Conservation (phyloP, 2,888 invertebrate genomes). For the Pocota personata region DNA sequence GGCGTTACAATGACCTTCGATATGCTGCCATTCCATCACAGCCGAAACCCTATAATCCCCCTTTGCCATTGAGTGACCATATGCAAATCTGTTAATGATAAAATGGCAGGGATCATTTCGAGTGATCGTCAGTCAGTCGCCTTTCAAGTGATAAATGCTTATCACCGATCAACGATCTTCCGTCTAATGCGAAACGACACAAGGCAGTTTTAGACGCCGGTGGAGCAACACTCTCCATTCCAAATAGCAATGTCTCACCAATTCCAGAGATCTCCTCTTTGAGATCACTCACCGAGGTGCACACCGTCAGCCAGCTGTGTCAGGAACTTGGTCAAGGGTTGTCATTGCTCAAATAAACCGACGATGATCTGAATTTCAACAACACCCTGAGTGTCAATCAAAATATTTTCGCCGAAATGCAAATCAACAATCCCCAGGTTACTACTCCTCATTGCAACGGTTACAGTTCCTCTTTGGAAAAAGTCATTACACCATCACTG, state of each 20-base stretch:
- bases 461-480: slow-evolving; percentile 65
- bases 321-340: slow-evolving; percentile 89
- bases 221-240: slow-evolving; percentile 78
- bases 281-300: slow-evolving; percentile 79
- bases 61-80: slow-evolving; percentile 97
- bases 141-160: slow-evolving; percentile 97
- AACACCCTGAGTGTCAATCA: slow-evolving; percentile 84
- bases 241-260: slow-evolving; percentile 86
- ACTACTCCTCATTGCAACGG: slow-evolving; percentile 65
- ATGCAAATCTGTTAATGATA: slow-evolving; percentile 96
- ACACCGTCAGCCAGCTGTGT: slow-evolving; percentile 89
- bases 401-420: slow-evolving; percentile 83
- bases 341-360: slow-evolving; percentile 85
- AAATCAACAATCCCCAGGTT: slow-evolving; percentile 53
- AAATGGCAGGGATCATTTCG: slow-evolving; percentile 98
- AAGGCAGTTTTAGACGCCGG: slow-evolving; percentile 82
- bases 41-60: slow-evolving; percentile 91
- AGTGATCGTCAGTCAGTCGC: slow-evolving; percentile 91
- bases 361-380: slow-evolving; percentile 85
- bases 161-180: slow-evolving; percentile 97
- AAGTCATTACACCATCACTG: slow-evolving; percentile 84
- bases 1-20: slow-evolving; percentile 97
- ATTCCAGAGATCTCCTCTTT: slow-evolving; percentile 90
- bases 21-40: slow-evolving; percentile 84
- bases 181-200: slow-evolving; percentile 95